phyloP scores from a whole-genome alignment of 2,113 vertebrate species.

The Menura novaehollandiae region DNA sequence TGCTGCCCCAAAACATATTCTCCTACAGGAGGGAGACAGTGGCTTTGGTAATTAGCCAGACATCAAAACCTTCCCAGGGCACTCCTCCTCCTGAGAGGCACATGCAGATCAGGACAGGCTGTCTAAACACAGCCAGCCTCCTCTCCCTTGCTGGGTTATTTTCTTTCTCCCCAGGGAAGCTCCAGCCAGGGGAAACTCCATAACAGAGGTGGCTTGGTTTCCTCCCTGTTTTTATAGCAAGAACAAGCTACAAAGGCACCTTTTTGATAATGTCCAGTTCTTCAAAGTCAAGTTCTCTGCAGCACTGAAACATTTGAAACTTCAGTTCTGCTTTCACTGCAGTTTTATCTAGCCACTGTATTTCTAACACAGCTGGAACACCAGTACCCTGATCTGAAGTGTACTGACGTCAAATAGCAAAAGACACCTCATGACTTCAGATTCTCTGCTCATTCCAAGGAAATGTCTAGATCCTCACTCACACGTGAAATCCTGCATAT shows the following conservation, averaged over 20 bases:
- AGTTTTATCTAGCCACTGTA: background rate
- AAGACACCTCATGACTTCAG: background rate
- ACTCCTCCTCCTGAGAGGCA: slow-evolving; percentile 38
- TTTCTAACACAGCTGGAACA: background rate
- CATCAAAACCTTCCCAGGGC: slow-evolving; percentile 9
- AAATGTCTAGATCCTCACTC: background rate
- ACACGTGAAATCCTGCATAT: background rate
- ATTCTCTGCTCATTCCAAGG: background rate
- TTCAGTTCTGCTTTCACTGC: background rate
- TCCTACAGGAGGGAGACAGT: background rate
- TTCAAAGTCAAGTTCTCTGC: background rate
- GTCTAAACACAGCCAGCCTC: background rate
- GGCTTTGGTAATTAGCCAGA: background rate
- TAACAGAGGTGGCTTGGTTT: slow-evolving; percentile 15
- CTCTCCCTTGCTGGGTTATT: slow-evolving; percentile 8
- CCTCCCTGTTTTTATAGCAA: slow-evolving; percentile 27
- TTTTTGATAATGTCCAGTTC: background rate
- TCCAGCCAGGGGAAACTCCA: slow-evolving; percentile 12
- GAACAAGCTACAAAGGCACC: slow-evolving; percentile 3
- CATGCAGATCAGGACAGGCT: slow-evolving; percentile 7
- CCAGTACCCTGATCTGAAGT: background rate
- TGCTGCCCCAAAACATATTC: background rate
- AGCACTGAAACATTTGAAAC: background rate
- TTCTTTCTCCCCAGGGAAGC: slow-evolving; percentile 17
- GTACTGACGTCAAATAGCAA: background rate